Evolutionary conservation across 2,113 vertebrate genomes (phyloP).

Genomic region (Scatophagus argus): DNA sequence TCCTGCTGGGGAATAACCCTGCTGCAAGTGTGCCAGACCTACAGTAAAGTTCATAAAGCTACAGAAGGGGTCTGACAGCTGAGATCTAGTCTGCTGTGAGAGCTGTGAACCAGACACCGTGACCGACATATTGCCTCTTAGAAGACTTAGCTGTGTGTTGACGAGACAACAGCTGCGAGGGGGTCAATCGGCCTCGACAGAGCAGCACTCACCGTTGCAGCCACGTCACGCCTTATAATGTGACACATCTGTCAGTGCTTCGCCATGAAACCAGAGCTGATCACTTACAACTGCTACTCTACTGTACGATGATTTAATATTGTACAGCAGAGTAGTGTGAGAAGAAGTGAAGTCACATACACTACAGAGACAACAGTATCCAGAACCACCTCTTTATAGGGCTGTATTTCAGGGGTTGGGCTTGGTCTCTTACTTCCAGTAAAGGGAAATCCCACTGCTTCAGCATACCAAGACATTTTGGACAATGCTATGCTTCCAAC

Average conservation of each 20-base stretch:
- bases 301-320: constrained; percentile 33
- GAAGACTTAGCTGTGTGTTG: constrained; percentile 53
- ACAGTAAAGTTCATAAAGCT: constrained; percentile 35
- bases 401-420: too few species aligned
- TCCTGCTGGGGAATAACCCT: constrained; percentile 60
- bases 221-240: constrained; percentile 70
- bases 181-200: constrained; percentile 35
- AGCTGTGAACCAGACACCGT: constrained; percentile 65
- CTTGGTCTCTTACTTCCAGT: too few species aligned
- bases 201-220: constrained; percentile 17
- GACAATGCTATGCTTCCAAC: too few species aligned
- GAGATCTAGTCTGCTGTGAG: constrained; percentile 36
- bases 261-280: constrained; percentile 61
- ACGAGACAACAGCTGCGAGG: constrained; percentile 74
- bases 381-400: too few species aligned
- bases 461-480: too few species aligned
- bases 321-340: constrained; percentile 15
- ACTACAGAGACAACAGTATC: too few species aligned
- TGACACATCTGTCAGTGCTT: constrained; percentile 74
- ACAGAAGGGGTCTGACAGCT: constrained; percentile 27
- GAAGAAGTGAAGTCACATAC: neutral
- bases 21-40: constrained; percentile 30
- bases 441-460: too few species aligned
- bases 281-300: constrained; percentile 48
- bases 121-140: constrained; percentile 65